A percentile compares a stretch with the other conserved stretches of the same genome.
Conservation (phyloP, 2,797 vertebrate species). For the Acipenser ruthenus region DNA sequence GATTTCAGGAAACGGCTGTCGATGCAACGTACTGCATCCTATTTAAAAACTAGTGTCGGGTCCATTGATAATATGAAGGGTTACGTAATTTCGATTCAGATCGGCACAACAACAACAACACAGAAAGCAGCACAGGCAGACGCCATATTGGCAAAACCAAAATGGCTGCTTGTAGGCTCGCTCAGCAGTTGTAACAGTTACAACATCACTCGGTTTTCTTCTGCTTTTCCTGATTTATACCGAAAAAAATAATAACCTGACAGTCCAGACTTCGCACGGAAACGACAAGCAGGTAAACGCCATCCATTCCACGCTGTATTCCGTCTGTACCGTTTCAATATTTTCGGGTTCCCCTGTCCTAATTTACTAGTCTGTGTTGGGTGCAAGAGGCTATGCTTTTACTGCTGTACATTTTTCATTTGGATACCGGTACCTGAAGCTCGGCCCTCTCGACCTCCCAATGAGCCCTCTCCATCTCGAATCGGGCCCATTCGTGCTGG, state of each 20-base stretch:
- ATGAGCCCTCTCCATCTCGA: constrained; percentile 94
- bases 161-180: constrained; percentile 65
- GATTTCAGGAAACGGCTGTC: too few relatives aligned
- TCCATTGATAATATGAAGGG: too few relatives aligned
- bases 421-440: constrained; percentile 69
- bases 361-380: too few relatives aligned
- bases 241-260: background rate
- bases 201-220: constrained; percentile 1
- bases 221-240: background rate
- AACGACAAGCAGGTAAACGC: too few relatives aligned
- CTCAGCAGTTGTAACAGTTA: constrained; percentile 21
- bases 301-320: too few relatives aligned
- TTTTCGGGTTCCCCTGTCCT: too few relatives aligned
- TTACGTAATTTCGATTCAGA: background rate
- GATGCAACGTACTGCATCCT: too few relatives aligned
- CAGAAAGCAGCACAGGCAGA: constrained; percentile 38
- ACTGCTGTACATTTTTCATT: too few relatives aligned
- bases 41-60: too few relatives aligned
- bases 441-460: constrained; percentile 96
- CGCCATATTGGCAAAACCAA: constrained; percentile 72
- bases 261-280: background rate
- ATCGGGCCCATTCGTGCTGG: constrained; percentile 96
- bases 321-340: too few relatives aligned
- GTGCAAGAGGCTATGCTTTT: too few relatives aligned
- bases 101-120: background rate